phyloP scores from a whole-genome alignment of 2,113 vertebrate genomes.

The Sturnus vulgaris region DNA sequence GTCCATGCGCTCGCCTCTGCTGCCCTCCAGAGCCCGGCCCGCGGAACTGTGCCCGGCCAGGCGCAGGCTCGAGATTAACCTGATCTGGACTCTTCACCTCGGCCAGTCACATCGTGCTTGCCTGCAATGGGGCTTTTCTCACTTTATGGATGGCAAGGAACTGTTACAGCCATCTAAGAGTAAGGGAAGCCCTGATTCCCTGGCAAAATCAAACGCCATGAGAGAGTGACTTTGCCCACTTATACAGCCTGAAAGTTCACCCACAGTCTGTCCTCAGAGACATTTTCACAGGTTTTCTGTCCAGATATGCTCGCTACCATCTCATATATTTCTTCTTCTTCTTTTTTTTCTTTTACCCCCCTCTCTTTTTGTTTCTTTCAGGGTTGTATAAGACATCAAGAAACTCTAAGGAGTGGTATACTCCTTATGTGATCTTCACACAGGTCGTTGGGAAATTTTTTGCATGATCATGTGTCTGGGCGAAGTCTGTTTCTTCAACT shows the following conservation, averaged over 20 bases:
- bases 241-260: background rate
- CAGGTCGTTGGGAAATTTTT: background rate
- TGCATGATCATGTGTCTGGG: background rate
- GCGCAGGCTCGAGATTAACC: accelerated
- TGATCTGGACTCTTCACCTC: background rate
- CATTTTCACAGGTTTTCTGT: background rate
- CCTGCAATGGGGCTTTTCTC: background rate
- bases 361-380: background rate
- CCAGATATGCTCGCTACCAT: background rate
- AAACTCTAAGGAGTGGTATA: background rate
- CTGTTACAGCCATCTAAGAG: too few species aligned
- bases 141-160: background rate
- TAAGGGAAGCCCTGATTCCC: background rate
- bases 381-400: background rate
- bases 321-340: background rate
- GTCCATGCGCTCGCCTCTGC: background rate
- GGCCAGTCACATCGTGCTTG: background rate
- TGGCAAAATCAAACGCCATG: background rate
- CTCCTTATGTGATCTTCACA: accelerated
- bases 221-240: background rate
- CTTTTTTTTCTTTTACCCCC: accelerated
- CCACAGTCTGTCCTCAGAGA: background rate
- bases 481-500: background rate
- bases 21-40: constrained; percentile 29
- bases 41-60: background rate